Percentiles rank a stretch among this genome's conserved stretches.
Conservation (phyloP, 2,797 vertebrate genomes). For the Cheirogaleus major region DNA sequence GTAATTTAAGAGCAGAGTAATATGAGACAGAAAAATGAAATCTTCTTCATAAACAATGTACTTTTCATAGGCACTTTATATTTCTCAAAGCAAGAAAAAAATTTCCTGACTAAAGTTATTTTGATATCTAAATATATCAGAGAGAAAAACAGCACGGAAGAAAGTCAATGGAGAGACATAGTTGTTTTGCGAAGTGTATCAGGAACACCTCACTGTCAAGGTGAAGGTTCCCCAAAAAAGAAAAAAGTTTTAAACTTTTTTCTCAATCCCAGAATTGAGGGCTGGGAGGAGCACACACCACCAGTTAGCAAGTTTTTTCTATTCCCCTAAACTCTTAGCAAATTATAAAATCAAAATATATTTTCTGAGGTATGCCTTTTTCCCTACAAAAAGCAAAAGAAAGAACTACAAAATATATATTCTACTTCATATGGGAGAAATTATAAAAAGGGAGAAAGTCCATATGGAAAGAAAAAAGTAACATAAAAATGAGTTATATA, state of each 20-base stretch:
- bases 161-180: not conserved
- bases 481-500: conserved; percentile 1
- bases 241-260: not conserved
- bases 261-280: not conserved
- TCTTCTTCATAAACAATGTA: not conserved
- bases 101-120: not conserved
- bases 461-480: not conserved
- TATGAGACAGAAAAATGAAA: conserved; percentile 54
- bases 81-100: conserved; percentile 33
- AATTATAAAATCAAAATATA: conserved; percentile 6
- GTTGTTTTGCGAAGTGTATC: not conserved
- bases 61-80: not conserved
- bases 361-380: not conserved
- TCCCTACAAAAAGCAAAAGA: conserved; percentile 18
- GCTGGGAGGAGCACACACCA: not conserved
- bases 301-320: conserved; percentile 33
- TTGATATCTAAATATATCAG: not conserved
- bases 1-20: conserved; percentile 44
- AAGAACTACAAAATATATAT: not conserved
- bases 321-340: not conserved
- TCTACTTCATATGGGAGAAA: not conserved
- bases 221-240: not conserved
- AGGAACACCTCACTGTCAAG: not conserved
- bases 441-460: conserved; percentile 9
- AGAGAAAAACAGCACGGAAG: conserved; percentile 8